Evolutionary conservation across 2,888 invertebrate genomes (phyloP), one percentile per base, ranked within the genome.

Genomic region (Lithophane ornitopus): DNA sequence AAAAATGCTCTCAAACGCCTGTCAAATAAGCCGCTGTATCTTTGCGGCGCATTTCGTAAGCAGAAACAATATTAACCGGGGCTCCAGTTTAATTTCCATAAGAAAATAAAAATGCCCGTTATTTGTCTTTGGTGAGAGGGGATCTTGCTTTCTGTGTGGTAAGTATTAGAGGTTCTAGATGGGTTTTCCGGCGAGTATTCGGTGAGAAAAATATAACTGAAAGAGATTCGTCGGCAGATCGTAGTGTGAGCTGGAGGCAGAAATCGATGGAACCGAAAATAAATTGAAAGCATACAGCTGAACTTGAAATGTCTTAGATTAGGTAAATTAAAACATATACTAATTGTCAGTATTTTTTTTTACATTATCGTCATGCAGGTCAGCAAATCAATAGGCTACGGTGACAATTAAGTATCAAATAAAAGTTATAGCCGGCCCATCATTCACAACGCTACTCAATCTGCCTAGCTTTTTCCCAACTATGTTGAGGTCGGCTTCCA

Each of bases 71-170:
- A 91, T 89, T 89, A 90, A 85, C 84, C 78, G 82, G 77, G 80
- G 79, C 78, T 75, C 83, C 85, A 84, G 85, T 89, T 88, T 90
- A 89, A 92, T 92, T 92, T 92, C 88, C 91, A 91, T 92, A 92
- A 90, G 88, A 91, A 91, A 90, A 91, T 91, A 92, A 90, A 89
- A 91, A 88, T 88, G 86, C 81, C 82, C 82, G 69, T 79, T 85
- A 86, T 89, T 87, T 89, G 87, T 86, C 82, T 86, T 77, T 70
- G 79, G 83, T n/a, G 63, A 79, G 76, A 65, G 70, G 77, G 84
- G 80, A 83, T 87, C 78, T 81, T 80, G 73, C 78, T 76, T 78
- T 75, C 86, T 88, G 85, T 84, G 81, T 78, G 58, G 67, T 71
- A 68, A 7, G n/a, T 83, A 84, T 78, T 82, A 77, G 70, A 41